Percentiles rank a stretch among this genome's conserved stretches.
These are phyloP conservation scores for Trichosurus vulpecula DNA, from an alignment of 2,797 vertebrate genomes.

Conservation along the genomic window DNA sequence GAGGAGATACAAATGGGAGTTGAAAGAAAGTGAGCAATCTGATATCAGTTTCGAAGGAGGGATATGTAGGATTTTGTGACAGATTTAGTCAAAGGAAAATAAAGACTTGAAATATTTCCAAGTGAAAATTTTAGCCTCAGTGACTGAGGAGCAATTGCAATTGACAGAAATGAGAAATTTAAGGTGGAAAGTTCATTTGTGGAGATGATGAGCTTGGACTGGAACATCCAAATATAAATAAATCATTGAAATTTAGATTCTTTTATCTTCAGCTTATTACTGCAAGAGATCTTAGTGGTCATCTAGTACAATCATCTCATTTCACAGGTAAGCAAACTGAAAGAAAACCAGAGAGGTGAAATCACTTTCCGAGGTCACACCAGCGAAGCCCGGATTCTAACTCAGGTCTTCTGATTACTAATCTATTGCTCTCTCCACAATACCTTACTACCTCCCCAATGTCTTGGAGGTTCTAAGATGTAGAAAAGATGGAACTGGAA, in stretches of 20 bases:
- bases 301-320: not conserved
- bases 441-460: not conserved
- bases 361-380: not conserved
- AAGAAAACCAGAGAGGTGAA: not conserved
- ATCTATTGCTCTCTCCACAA: not conserved
- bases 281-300: not conserved
- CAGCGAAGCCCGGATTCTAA: not conserved
- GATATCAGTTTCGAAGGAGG: not conserved
- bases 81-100: slow-evolving; percentile 12
- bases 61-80: not conserved
- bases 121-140: not conserved
- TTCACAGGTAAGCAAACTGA: not conserved
- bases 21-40: not conserved
- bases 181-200: not conserved
- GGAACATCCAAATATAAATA: not conserved
- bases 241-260: not conserved
- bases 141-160: not conserved
- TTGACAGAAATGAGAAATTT: not conserved
- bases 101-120: not conserved
- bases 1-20: not conserved
- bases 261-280: not conserved
- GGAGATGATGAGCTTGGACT: not conserved
- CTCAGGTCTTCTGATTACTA: not conserved
- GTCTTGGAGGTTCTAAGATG: not conserved
- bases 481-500: not conserved